Percentiles rank a stretch among this genome's conserved stretches.
phyloP scores from a whole-genome alignment of 2,888 invertebrate genomes.

The Melanophora roralis region DNA sequence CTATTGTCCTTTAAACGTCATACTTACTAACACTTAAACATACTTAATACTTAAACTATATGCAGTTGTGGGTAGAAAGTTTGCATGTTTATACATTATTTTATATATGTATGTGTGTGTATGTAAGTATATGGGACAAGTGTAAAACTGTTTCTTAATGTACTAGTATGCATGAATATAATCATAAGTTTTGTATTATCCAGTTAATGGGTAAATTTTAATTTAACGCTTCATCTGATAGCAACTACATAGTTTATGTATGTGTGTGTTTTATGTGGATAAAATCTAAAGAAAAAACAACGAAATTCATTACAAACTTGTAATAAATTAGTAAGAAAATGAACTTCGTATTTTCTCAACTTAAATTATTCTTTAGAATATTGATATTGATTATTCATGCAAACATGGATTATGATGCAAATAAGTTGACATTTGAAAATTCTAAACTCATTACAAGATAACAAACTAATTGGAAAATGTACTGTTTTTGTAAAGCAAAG shows the following conservation, averaged over 20 bases:
- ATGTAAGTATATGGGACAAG: not conserved
- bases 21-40: not conserved
- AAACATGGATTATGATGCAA: too few species aligned
- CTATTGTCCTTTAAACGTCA: conserved; percentile 36
- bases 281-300: not conserved
- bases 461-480: too few species aligned
- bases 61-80: not conserved
- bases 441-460: too few species aligned
- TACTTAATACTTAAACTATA: not conserved
- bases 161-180: not conserved
- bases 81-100: not conserved
- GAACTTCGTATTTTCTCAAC: conserved; percentile 17
- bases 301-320: conserved; percentile 12
- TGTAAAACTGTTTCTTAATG: not conserved
- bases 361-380: conserved; percentile 11
- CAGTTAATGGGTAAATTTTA: conserved; percentile 52
- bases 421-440: too few species aligned
- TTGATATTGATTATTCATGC: not conserved
- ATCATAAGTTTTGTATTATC: not conserved
- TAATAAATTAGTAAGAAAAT: not conserved
- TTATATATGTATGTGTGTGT: not conserved
- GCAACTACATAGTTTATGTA: not conserved
- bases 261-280: not conserved
- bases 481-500: too few species aligned
- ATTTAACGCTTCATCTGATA: conserved; percentile 58